Evolutionary conservation across 2,113 vertebrate genomes (phyloP).

Genomic region (Phasianus colchicus): DNA sequence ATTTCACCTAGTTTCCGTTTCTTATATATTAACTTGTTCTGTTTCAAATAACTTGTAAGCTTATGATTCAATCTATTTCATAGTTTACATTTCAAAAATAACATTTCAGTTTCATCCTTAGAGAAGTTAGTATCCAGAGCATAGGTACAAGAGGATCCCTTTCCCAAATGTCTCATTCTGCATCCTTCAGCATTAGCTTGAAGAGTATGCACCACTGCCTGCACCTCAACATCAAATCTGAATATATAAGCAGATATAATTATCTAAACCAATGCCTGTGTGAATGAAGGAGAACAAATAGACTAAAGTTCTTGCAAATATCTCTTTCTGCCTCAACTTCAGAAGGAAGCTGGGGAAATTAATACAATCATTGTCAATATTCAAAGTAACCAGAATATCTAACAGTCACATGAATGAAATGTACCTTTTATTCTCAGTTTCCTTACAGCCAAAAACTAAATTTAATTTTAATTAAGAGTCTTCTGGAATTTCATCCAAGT

Average conservation of each 20-base stretch:
- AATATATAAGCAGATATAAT: neutral
- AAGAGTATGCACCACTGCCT: neutral
- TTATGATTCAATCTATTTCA: neutral
- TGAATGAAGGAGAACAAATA: neutral
- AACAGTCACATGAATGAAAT: neutral
- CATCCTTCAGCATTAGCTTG: too few species aligned
- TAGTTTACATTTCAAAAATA: neutral
- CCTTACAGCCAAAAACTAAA: neutral
- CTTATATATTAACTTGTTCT: neutral
- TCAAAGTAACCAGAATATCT: neutral
- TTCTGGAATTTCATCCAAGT: constrained; percentile 2
- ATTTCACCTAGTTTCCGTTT: neutral
- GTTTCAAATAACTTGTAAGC: neutral
- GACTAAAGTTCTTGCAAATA: neutral
- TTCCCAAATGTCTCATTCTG: neutral
- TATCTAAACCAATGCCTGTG: neutral
- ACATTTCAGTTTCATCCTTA: neutral
- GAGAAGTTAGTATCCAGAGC: neutral
- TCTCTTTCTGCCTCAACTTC: neutral
- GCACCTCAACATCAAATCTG: neutral
- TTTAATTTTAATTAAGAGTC: neutral
- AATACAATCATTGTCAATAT: neutral
- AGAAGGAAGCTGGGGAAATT: neutral
- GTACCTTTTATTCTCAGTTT: constrained; percentile 15
- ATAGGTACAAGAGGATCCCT: neutral